Evolutionary conservation across 2,888 invertebrate genomes (phyloP).

Genomic region (Eupeodes latifasciatus): DNA sequence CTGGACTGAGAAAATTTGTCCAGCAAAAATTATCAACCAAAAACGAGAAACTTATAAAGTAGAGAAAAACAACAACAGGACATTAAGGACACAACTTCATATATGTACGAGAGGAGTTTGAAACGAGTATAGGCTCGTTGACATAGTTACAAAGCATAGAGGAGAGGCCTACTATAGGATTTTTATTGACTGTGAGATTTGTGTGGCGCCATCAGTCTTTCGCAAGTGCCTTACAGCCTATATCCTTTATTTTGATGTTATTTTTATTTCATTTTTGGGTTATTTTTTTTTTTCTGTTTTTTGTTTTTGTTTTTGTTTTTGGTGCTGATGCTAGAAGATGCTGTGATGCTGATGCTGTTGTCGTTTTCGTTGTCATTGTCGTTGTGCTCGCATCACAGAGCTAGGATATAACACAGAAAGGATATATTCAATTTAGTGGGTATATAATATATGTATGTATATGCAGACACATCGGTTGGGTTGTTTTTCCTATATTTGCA

Average conservation of each 20-base stretch:
- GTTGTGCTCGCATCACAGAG: slow-evolving; percentile 18
- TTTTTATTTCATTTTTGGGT: slow-evolving; percentile 78
- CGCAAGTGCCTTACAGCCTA: slow-evolving; percentile 76
- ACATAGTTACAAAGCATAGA: slow-evolving; percentile 67
- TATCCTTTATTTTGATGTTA: slow-evolving; percentile 76
- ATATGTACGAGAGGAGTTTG: background rate
- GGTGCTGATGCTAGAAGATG: slow-evolving; percentile 54
- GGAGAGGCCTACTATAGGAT: slow-evolving; percentile 58
- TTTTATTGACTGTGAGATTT: slow-evolving; percentile 77
- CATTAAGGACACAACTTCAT: slow-evolving; percentile 64
- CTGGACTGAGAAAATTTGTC: slow-evolving; percentile 57
- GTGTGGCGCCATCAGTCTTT: slow-evolving; percentile 78
- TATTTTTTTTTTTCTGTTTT: slow-evolving; percentile 78
- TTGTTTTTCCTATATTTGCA: background rate
- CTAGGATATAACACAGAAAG: slow-evolving; percentile 56
- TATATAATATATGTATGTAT: too few relatives aligned
- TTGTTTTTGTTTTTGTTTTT: slow-evolving; percentile 35
- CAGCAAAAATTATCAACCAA: slow-evolving; percentile 74
- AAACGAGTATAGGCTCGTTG: slow-evolving; percentile 45
- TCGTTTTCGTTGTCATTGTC: slow-evolving; percentile 19
- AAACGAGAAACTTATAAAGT: slow-evolving; percentile 34
- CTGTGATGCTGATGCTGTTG: slow-evolving; percentile 50
- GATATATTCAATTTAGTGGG: slow-evolving; percentile 74
- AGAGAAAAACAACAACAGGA: slow-evolving; percentile 58
- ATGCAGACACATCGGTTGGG: slow-evolving; percentile 45